phyloP scores from a whole-genome alignment of 2,113 vertebrate genomes.

The Ascaphus truei region DNA sequence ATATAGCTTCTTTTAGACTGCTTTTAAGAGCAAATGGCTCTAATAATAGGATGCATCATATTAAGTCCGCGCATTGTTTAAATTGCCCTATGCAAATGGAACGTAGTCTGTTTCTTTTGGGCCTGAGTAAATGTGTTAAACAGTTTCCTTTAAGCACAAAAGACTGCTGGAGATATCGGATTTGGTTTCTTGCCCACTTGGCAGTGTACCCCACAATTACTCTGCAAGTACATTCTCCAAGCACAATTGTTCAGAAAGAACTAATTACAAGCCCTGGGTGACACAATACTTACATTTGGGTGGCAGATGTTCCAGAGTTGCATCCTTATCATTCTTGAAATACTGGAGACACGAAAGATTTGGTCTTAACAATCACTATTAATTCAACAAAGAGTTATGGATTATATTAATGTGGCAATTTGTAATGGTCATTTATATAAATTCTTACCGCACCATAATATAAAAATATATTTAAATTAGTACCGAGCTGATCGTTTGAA shows the following conservation, averaged over 20 bases:
- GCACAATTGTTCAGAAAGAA: conserved; percentile 25
- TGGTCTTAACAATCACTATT: neutral
- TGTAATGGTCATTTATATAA: no score
- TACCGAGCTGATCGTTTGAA: no score
- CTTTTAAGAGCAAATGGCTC: neutral
- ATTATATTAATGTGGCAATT: neutral
- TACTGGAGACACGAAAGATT: neutral
- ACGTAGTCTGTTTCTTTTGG: neutral
- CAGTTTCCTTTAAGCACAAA: conserved; percentile 21
- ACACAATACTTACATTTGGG: conserved; percentile 27
- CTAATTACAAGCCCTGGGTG: conserved; percentile 27
- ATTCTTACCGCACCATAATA: no score
- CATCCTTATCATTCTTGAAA: conserved; percentile 2
- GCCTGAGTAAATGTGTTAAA: conserved; percentile 13
- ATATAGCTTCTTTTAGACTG: neutral
- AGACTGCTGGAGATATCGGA: conserved; percentile 22
- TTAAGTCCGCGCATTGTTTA: neutral
- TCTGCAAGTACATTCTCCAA: neutral
- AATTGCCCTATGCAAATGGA: conserved; percentile 1
- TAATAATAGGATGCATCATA: neutral
- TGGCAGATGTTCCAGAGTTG: conserved; percentile 14
- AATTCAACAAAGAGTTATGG: neutral
- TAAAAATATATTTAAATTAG: no score
- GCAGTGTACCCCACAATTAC: conserved; percentile 26
- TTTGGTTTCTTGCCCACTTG: conserved; percentile 31